Base-by-base conservation (phyloP, 2,888 invertebrate genomes). In the Polyommatus icarus region DNA sequence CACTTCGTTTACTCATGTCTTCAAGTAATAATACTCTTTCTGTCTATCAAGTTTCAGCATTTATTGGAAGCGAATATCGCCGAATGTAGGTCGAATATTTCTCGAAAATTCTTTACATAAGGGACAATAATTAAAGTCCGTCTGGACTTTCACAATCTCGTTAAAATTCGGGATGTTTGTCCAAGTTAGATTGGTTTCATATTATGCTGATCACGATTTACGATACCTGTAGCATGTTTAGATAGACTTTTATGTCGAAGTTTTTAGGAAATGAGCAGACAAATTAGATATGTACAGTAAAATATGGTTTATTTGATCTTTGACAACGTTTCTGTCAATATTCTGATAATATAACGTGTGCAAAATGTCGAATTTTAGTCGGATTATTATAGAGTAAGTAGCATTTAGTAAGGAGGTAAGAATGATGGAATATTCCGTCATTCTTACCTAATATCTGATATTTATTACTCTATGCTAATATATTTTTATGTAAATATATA, bases 131-230 rank as follows among this genome's bases (percentile, higher is more conserved):
- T 67, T 32, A 67, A 67, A 67, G 67, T 32, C 10, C 29, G 29
- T 18, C 61, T 61, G 61, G 29, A 29, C 29, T 67, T 67, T 67
- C 12, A 32, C 15, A 67, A 67, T 67, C 67, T 67, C 67, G 32
- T 67, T 67, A 29, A 67, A 67, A 32, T 29, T 67, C 29, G 29
- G 29, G 6, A 18, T 67, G 32, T 67, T 67, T 15, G 32, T 29
- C 15, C 67, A 67, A 67, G 67, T 67, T 67, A 67, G 67, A 67
- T 67, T 67, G 67, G 67, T 67, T 67, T 67, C 67, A 67, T 67
- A 67, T 29, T 1, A 67, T 29, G 2, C 15, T 29, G 67, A 29
- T 29, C 67, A 67, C 67, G 67, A 67, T 67, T 67, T 32, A 32
- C 18, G 12, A 61, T 24, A 61, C 10, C 24, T 20, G 0, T 24